phyloP scores from a whole-genome alignment of 2,888 invertebrate species.

The Drosophila formosana region DNA sequence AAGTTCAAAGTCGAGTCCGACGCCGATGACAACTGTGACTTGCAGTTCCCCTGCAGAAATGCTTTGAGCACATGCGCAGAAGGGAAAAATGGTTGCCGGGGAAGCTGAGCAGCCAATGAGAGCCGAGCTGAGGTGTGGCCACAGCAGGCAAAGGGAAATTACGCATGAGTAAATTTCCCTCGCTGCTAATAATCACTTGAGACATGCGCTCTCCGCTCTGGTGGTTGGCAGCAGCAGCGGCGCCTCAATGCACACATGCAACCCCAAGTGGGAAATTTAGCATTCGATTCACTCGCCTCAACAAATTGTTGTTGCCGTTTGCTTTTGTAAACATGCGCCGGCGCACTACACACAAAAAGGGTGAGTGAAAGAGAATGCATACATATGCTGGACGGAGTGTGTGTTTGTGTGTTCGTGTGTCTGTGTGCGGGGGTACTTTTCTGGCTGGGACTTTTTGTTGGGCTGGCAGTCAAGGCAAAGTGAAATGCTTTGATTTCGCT shows the following conservation, averaged over 20 bases:
- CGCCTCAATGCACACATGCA: slow-evolving; percentile 15
- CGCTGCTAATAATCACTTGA: slow-evolving; percentile 81
- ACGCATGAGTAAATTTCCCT: slow-evolving; percentile 78
- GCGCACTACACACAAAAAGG: slow-evolving; percentile 52
- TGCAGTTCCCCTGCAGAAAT: slow-evolving; percentile 58
- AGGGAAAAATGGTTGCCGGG: slow-evolving; percentile 77
- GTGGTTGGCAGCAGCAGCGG: slow-evolving; percentile 6
- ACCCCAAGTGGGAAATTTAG: slow-evolving; percentile 44
- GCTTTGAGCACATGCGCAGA: slow-evolving; percentile 67
- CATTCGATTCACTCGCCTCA: slow-evolving; percentile 3
- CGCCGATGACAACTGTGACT: slow-evolving; percentile 9
- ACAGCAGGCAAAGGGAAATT: slow-evolving; percentile 66
- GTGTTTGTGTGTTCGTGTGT: slow-evolving; percentile 11
- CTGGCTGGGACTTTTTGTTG: slow-evolving; percentile 62
- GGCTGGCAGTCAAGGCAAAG: slow-evolving; percentile 54
- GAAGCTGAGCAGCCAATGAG: slow-evolving; percentile 79
- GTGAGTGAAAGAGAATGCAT: slow-evolving; percentile 16
- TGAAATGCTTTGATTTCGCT: slow-evolving; percentile 83
- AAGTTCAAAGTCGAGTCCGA: slow-evolving; percentile 14
- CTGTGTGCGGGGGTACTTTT: slow-evolving; percentile 67
- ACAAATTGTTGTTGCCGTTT: slow-evolving; percentile 52
- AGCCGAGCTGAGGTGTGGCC: slow-evolving; percentile 77
- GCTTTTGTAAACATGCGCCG: slow-evolving; percentile 80
- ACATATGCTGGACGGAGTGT: slow-evolving; percentile 1
- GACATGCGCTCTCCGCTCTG: slow-evolving; percentile 72